Conservation (phyloP, 2,113 vertebrate species). For the Centrocercus urophasianus region DNA sequence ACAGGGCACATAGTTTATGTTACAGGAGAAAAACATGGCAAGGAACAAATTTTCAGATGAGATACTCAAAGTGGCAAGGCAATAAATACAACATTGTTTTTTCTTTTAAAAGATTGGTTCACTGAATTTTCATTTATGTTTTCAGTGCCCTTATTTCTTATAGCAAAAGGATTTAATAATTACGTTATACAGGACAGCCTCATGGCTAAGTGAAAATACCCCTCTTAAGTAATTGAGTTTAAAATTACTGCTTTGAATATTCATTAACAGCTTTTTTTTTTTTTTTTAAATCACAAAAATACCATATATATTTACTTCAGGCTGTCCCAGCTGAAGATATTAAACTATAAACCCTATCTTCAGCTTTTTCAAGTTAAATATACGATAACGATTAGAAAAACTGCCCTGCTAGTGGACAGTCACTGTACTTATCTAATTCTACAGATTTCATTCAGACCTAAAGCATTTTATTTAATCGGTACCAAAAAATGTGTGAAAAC, state of each 20-base stretch:
- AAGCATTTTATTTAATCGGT: not conserved
- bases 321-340: not conserved
- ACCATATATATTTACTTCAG: not conserved
- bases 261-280: not conserved
- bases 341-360: not conserved
- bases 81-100: constrained; percentile 76
- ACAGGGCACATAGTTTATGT: constrained; percentile 96
- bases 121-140: constrained; percentile 63
- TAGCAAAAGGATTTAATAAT: constrained; percentile 30
- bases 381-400: not conserved
- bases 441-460: not conserved
- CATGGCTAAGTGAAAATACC: constrained; percentile 48
- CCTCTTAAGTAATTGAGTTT: not conserved
- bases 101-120: constrained; percentile 15
- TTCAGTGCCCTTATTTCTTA: constrained; percentile 12
- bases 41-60: constrained; percentile 96
- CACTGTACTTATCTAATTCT: not conserved
- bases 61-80: constrained; percentile 86
- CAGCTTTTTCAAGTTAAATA: not conserved
- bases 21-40: constrained; percentile 99
- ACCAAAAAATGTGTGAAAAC: not conserved
- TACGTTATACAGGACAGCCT: constrained; percentile 2
- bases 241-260: not conserved
- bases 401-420: not conserved
- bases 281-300: not conserved